Evolutionary conservation across 2,888 invertebrate genomes (phyloP), one percentile per base, ranked within the genome.

Genomic region (Oligia fasciuncula): DNA sequence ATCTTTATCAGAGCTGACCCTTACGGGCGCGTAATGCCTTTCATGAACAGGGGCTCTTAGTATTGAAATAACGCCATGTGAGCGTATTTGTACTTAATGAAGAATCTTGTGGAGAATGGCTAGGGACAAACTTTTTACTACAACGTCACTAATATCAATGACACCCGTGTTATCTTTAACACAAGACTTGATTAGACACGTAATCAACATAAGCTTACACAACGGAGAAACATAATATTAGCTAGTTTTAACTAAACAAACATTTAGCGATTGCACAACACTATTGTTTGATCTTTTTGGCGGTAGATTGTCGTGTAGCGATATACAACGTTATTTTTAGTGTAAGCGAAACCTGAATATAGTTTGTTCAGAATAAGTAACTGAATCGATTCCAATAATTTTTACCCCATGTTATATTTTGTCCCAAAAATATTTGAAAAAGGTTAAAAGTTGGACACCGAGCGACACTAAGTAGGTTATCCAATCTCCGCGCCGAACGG

Each of bases 261-360:
- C 40, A 79, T 54, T 79, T 70, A 29, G 80, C 74, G 62, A 67
- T 66, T 17, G n/a, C 60, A 29, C 29, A 29, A 29, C 29, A 80
- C 8, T 65, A 46, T 73, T 65, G 43, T 46, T 68, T 43, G 40
- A 43, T 67, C 49, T 40, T 67, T 76, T 17, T 29, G 11, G 46
- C 11, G 14, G 40, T 60, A 11, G 66, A n/a, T 6, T 40, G 13
- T n/a, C 13, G 66, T 66, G 49, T 68, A 54, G 43, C 14, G 3
- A 35, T 35, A 35, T 35, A 35, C 35, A 35, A 35, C 35, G 35
- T 35, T 35, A 35, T 35, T 35, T 35, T 35, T 35, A 35, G 35
- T 35, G 4, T 35, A 35, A 3, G 35, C 35, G 35, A 35, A 35
- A 35, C 35, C 35, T 35, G 35, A 35, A 35, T 35, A 35, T 35